Evolutionary conservation across 1,140 invertebrate genomes (phyloP).

Genomic region (Paralvinella palmiformis): DNA sequence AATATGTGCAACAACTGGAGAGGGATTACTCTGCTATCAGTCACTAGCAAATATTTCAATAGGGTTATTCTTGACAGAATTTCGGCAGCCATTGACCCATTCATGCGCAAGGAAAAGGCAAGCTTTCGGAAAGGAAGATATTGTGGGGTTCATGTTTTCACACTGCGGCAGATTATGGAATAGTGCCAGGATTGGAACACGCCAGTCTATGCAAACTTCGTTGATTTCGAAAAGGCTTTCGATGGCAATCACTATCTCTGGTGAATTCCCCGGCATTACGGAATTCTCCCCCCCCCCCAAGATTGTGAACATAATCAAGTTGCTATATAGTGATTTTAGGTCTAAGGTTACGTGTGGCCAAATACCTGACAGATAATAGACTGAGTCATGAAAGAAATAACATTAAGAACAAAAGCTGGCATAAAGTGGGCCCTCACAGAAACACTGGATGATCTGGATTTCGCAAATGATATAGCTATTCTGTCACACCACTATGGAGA

Average conservation of each 20-base stretch:
- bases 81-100: too few species aligned
- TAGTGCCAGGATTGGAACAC: too few species aligned
- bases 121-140: too few species aligned
- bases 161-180: too few species aligned
- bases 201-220: too few species aligned
- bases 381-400: conserved; percentile 20
- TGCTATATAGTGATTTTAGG: neutral
- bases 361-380: conserved; percentile 17
- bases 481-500: neutral
- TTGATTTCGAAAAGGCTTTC: too few species aligned
- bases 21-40: too few species aligned
- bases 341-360: neutral
- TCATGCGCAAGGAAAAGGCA: too few species aligned
- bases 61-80: too few species aligned
- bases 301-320: neutral
- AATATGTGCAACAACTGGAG: too few species aligned
- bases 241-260: neutral
- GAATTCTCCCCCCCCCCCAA: neutral
- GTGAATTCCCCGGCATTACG: conserved; percentile 3
- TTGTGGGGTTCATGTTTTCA: too few species aligned
- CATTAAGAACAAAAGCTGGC: conserved; percentile 12
- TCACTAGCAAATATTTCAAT: too few species aligned
- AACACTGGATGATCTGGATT: conserved; percentile 22
- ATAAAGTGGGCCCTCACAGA: conserved; percentile 18
- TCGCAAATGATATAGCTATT: conserved; percentile 25